Base-by-base conservation (phyloP, 1,140 invertebrate species). In the Eumaeus atala region DNA sequence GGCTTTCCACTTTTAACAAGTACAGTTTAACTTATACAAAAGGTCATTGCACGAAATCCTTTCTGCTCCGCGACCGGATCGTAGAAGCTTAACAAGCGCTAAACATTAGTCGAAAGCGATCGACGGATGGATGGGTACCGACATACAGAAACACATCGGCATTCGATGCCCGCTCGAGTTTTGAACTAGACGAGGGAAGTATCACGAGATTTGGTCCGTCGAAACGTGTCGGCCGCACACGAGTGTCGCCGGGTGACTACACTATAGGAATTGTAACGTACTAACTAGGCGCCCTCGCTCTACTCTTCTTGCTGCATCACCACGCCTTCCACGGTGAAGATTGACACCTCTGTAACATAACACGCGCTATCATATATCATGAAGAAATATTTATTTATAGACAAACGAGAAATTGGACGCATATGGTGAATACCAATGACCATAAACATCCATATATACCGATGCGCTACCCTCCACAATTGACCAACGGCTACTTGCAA, bases 291-390 rank as follows among this genome's bases (percentile, higher is more conserved):
- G 44, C 12, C 57, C 50, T 57, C 54, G n/a, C 36, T 44, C 49
- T 64, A 68, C 71, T 87, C 82, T 64, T 95, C 95, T 36, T 92
- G 90, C 75, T 92, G 91, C 67, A 95, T 82, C 77, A 91, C 90
- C 53, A 96, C 90, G 66, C 95, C 95, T 88, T 97, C 94, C 77
- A 97, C 95, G 70, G 92, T 95, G 89, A 96, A 97, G 89, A 97
- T 96, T 70, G 95, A 97, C 71, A 94, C 91, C 88, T 96, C 96
- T 98, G 91, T 44, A 92, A 92, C 77, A 85, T 83, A 28, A 57
- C 48, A 56, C 21, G 6, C 21, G 21, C 6, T 28, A 6, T 28
- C 21, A 28, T 3, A 28, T 28, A 28, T 6, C 2, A 28, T 3
- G 2, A 28, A 28, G 6, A 28, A 28, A 28, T 28, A 28, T 28